These are phyloP conservation scores for Nudaria mundana DNA, from an alignment of 2,888 invertebrate genomes.

Conservation along the genomic window DNA sequence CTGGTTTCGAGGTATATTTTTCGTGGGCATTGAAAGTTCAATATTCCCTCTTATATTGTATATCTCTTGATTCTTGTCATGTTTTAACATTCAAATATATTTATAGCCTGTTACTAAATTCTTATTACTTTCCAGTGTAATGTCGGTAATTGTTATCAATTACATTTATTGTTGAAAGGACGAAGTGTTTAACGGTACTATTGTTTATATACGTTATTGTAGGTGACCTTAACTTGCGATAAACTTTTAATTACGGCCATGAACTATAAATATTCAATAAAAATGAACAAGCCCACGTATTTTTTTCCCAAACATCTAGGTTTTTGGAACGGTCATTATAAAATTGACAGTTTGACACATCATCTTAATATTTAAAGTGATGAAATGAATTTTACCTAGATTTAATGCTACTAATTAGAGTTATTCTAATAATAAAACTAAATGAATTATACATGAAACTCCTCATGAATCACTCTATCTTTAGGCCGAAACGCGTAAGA, in stretches of 20 bases:
- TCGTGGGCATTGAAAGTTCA: slow-evolving; percentile 9
- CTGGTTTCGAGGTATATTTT: slow-evolving; percentile 22
- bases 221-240: slow-evolving; percentile 19
- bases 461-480: too few relatives aligned
- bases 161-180: slow-evolving; percentile 7
- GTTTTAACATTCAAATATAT: slow-evolving; percentile 14
- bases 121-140: background rate
- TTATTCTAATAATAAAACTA: too few relatives aligned
- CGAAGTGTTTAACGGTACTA: slow-evolving; percentile 8
- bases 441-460: too few relatives aligned
- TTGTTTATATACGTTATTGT: slow-evolving; percentile 8
- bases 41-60: background rate
- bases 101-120: too few relatives aligned
- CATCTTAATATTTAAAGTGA: too few relatives aligned
- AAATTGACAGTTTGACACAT: too few relatives aligned
- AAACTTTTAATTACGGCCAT: slow-evolving; percentile 18
- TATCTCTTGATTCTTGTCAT: background rate
- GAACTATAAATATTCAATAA: slow-evolving; percentile 17
- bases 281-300: slow-evolving; percentile 17
- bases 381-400: too few relatives aligned
- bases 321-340: background rate
- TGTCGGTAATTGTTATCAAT: too few relatives aligned
- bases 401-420: too few relatives aligned
- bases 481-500: too few relatives aligned
- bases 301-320: slow-evolving; percentile 13